Evolutionary conservation across 64 coral and sea anemone species (phyloP).

Genomic region (Anthopleura sola): DNA sequence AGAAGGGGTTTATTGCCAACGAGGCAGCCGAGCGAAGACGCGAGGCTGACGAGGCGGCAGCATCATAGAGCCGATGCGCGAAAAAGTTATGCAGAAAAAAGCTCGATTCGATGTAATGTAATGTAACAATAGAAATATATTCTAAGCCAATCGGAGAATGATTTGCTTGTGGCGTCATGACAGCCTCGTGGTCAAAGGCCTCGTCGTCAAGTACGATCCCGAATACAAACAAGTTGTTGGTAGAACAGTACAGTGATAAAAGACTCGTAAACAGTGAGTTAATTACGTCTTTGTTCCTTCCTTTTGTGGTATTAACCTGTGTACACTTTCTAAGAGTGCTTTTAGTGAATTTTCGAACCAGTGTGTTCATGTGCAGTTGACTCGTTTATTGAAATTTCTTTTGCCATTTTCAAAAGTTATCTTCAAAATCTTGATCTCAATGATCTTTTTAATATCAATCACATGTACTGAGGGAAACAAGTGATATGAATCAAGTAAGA

Average conservation of each 20-base stretch:
- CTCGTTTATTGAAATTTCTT: slow-evolving; percentile 44
- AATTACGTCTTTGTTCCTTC: too few species aligned
- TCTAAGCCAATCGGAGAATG: background rate
- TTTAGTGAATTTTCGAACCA: too few species aligned
- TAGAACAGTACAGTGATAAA: too few species aligned
- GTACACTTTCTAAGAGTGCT: too few species aligned
- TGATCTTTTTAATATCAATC: slow-evolving; percentile 25
- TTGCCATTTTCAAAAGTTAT: slow-evolving; percentile 26
- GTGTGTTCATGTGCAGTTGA: slow-evolving; percentile 56
- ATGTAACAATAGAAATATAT: background rate
- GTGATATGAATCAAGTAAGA: slow-evolving; percentile 2
- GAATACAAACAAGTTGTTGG: too few species aligned
- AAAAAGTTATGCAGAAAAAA: background rate
- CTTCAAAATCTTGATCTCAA: slow-evolving; percentile 17
- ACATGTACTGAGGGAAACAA: slow-evolving; percentile 10
- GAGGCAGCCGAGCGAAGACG: slow-evolving; percentile 47
- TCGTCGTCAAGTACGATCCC: too few species aligned
- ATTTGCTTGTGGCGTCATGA: too few species aligned
- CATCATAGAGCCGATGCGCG: slow-evolving; percentile 34
- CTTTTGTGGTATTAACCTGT: too few species aligned
- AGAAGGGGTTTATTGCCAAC: slow-evolving; percentile 41
- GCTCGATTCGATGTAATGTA: background rate
- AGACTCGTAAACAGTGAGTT: too few species aligned
- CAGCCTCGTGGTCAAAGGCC: too few species aligned
- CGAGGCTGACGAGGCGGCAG: slow-evolving; percentile 50